phyloP scores from a whole-genome alignment of 2,797 vertebrate genomes.

The Glossophaga mutica region DNA sequence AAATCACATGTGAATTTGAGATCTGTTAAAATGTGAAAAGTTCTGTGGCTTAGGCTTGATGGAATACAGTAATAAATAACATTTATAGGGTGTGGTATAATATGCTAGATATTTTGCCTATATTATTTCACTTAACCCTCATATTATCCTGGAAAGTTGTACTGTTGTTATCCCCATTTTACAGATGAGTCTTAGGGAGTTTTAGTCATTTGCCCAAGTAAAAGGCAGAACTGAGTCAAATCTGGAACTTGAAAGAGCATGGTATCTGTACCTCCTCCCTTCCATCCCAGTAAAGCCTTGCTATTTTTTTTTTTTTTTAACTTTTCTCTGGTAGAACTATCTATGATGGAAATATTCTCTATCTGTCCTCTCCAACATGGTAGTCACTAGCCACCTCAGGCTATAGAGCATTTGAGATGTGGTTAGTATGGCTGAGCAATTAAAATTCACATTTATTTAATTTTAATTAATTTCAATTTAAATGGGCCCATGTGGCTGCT shows the following conservation, averaged over 20 bases:
- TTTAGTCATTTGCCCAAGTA: neutral
- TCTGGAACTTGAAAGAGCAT: neutral
- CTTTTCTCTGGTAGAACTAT: neutral
- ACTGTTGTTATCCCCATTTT: neutral
- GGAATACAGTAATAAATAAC: conserved; percentile 58
- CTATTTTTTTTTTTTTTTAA: neutral
- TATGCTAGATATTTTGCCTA: neutral
- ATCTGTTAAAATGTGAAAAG: conserved; percentile 68
- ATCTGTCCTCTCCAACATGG: neutral
- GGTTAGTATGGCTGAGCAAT: neutral
- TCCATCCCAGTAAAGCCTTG: neutral
- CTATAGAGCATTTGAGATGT: neutral
- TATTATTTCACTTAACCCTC: neutral
- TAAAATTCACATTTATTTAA: neutral
- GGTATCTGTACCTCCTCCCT: neutral
- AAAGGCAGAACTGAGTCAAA: neutral
- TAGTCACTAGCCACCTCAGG: neutral
- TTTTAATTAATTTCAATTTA: conserved; percentile 17
- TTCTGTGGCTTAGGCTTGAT: conserved; percentile 54
- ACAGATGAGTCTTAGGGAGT: neutral
- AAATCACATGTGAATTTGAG: conserved; percentile 52
- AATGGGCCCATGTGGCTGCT: neutral
- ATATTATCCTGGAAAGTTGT: neutral
- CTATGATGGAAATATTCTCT: neutral
- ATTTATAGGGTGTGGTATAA: neutral